Percentiles rank a stretch among this genome's conserved stretches.
These are phyloP conservation scores for Epizoanthus scotinus DNA, from an alignment of 92 coral and sea anemone species.

Conservation along the genomic window DNA sequence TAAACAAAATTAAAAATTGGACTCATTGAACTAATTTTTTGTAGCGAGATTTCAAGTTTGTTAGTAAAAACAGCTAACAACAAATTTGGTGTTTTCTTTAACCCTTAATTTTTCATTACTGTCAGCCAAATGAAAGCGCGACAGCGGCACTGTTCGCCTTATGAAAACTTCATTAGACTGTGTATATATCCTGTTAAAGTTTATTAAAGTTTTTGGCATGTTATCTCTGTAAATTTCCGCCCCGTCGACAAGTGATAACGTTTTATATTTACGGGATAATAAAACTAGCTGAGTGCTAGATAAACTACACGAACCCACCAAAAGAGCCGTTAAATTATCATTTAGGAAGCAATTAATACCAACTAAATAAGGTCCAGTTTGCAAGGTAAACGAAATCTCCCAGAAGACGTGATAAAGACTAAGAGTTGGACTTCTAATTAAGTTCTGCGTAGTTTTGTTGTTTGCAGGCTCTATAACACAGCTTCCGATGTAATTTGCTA, in stretches of 20 bases:
- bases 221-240: constrained; percentile 86
- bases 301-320: constrained; percentile 76
- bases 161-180: constrained; percentile 74
- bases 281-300: constrained; percentile 86
- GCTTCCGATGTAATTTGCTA: constrained; percentile 80
- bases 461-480: constrained; percentile 45
- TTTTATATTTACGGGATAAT: constrained; percentile 81
- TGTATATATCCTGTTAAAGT: constrained; percentile 82
- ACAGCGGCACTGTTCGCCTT: constrained; percentile 38
- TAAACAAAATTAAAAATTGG: constrained; percentile 10
- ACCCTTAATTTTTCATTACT: constrained; percentile 62
- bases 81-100: constrained; percentile 53
- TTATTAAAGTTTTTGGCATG: constrained; percentile 76
- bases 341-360: constrained; percentile 81
- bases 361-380: constrained; percentile 68
- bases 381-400: constrained; percentile 43
- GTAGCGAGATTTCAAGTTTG: constrained; percentile 33
- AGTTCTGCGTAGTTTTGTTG: constrained; percentile 48
- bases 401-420: constrained; percentile 52
- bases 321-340: constrained; percentile 81
- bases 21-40: constrained; percentile 34
- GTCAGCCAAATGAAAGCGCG: constrained; percentile 68
- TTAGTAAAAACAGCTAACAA: constrained; percentile 24
- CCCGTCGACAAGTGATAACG: constrained; percentile 57
- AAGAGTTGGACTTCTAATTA: constrained; percentile 62